These are phyloP conservation scores for Danionella cerebrum DNA, from an alignment of 2,113 vertebrate species.

Conservation along the genomic window DNA sequence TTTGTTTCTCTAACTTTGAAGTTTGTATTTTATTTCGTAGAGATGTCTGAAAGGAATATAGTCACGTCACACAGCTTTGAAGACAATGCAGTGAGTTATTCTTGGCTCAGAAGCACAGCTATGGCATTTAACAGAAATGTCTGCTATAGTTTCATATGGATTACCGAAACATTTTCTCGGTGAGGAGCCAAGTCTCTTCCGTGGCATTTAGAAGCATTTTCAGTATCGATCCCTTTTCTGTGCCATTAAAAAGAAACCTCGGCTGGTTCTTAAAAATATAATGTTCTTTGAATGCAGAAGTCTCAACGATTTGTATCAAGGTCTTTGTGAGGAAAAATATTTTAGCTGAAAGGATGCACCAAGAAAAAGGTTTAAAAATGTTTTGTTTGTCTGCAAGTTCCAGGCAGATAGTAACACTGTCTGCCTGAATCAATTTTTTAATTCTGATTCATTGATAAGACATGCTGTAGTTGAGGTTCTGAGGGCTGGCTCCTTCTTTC, in stretches of 20 bases:
- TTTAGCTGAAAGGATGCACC: no score
- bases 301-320: no score
- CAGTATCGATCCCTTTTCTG: slow-evolving; percentile 2
- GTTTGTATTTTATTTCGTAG: neutral
- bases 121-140: slow-evolving; percentile 3
- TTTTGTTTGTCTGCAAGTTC: no score
- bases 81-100: neutral
- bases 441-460: no score
- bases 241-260: slow-evolving; percentile 10
- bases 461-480: no score
- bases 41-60: neutral
- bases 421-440: no score
- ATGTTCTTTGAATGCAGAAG: neutral
- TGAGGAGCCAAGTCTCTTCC: neutral
- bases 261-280: neutral
- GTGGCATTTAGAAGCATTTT: slow-evolving; percentile 11
- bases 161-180: neutral
- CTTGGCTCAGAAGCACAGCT: neutral
- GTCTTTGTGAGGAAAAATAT: no score
- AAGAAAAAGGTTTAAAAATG: no score
- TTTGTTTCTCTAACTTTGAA: no score
- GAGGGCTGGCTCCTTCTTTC: no score
- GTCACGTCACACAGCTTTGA: neutral
- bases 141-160: neutral
- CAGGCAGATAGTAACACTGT: no score